These are phyloP conservation scores for Amorpha juglandis DNA, from an alignment of 2,888 invertebrate species.

Conservation along the genomic window DNA sequence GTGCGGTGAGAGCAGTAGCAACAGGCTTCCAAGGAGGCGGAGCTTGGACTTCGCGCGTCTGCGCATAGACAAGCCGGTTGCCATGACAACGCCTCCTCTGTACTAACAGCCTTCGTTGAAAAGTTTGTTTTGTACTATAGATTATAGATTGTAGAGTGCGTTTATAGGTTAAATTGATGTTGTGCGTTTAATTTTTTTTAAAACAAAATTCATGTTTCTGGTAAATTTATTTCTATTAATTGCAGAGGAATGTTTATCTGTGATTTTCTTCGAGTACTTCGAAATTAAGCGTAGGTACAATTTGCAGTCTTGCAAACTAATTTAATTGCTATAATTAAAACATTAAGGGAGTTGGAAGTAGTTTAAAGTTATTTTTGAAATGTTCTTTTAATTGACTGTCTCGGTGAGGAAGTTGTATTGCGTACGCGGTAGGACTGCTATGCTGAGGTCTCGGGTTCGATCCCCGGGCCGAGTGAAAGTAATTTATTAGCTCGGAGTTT, in stretches of 20 bases:
- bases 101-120: slow-evolving; percentile 55
- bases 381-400: too few relatives aligned
- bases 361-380: too few relatives aligned
- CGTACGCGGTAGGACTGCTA: too few relatives aligned
- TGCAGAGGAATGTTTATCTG: too few relatives aligned
- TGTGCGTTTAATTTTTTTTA: not conserved
- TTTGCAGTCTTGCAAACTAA: not conserved
- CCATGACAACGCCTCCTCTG: slow-evolving; percentile 77
- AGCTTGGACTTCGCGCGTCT: slow-evolving; percentile 60
- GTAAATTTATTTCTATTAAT: too few relatives aligned
- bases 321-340: too few relatives aligned
- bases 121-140: slow-evolving; percentile 19
- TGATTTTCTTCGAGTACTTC: not conserved
- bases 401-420: too few relatives aligned
- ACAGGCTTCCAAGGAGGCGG: slow-evolving; percentile 78
- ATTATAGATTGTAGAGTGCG: slow-evolving; percentile 6
- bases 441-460: too few relatives aligned
- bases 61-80: slow-evolving; percentile 69
- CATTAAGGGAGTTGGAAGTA: too few relatives aligned
- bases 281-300: not conserved
- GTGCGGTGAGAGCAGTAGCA: slow-evolving; percentile 67
- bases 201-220: too few relatives aligned
- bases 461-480: too few relatives aligned
- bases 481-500: too few relatives aligned
- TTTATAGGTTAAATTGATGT: not conserved